Conservation (phyloP, 2,113 vertebrate genomes). For the Brienomyrus longianalis region DNA sequence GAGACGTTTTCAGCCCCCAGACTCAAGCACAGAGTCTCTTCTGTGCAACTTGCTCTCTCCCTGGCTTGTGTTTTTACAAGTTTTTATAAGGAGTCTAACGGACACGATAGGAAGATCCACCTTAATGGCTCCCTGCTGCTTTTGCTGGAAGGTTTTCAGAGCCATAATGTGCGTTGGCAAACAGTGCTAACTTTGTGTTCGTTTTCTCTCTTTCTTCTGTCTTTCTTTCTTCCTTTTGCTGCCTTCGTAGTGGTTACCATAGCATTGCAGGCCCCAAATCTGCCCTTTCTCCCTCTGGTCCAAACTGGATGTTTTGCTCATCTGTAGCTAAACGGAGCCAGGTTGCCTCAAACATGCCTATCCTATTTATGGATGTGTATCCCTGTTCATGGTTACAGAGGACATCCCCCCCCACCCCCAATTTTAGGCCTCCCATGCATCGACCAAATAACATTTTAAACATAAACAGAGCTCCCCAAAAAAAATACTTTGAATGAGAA, state of each 20-base stretch:
- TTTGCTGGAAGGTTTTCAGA: neutral
- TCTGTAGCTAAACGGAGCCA: neutral
- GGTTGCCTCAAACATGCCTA: neutral
- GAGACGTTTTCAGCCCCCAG: neutral
- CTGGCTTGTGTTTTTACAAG: neutral
- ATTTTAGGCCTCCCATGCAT: neutral
- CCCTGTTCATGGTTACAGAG: neutral
- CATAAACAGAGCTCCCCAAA: neutral
- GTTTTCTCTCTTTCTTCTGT: neutral
- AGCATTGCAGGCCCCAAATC: neutral
- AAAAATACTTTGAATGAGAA: constrained; percentile 3
- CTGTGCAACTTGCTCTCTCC: neutral
- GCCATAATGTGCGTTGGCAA: neutral
- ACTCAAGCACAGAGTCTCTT: neutral
- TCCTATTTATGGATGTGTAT: neutral
- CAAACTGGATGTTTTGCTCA: constrained; percentile 8
- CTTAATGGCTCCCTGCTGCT: neutral
- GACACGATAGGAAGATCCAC: neutral
- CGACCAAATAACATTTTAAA: neutral
- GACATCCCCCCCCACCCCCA: neutral
- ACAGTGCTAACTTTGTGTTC: neutral
- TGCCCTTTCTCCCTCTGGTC: constrained; percentile 10
- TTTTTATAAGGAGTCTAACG: neutral
- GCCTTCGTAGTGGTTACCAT: neutral
- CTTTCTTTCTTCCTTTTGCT: neutral